Base-by-base conservation (phyloP, 1,140 invertebrate genomes). In the Trachymyrmex cornetzi region DNA sequence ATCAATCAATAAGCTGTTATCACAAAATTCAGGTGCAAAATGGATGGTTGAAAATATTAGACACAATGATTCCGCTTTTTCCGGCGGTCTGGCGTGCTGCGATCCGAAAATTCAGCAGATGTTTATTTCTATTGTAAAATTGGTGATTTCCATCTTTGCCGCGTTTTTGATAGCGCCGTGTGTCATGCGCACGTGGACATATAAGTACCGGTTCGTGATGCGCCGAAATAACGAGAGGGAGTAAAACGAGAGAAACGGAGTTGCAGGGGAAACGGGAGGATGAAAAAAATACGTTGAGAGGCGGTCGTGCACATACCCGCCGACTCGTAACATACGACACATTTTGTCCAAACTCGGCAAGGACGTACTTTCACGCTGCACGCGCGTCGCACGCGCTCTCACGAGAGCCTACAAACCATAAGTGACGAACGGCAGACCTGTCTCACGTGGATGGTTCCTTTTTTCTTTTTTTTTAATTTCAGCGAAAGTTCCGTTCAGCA, bases 311-410 rank as follows among this genome's bases (percentile, higher is more conserved):
- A 48, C 9, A 59, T 71, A 69, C 30, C 16, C 19, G n/a, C 48
- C 77, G 27, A 27, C 19, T 22, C 7, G 19, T 27, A 19, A 61
- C 38, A 7, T 59, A 53, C 69, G 12, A 24, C 44, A 71, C 75
- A 87, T 91, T 84, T 87, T 90, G 72, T 50, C 90, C 89, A 91
- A 90, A 91, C 89, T 91, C 87, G 89, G 90, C 90, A 71, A 88
- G 87, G 72, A 87, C 86, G 75, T 59, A 90, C 89, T 90, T 90
- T 90, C 89, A 88, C 89, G 86, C 72, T 34, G 38, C 81, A 75
- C 61, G 74, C 63, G 87, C 77, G 79, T 77, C 75, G 85, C 67
- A 53, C 79, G 27, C 88, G 85, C 38, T 79, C 82, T 81, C 85
- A 82, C 85, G 66, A 81, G 1, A 71, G 2, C 27, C 72, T 79